These are phyloP conservation scores for Cheirogaleus medius DNA, from an alignment of 2,113 vertebrate species.

Conservation along the genomic window DNA sequence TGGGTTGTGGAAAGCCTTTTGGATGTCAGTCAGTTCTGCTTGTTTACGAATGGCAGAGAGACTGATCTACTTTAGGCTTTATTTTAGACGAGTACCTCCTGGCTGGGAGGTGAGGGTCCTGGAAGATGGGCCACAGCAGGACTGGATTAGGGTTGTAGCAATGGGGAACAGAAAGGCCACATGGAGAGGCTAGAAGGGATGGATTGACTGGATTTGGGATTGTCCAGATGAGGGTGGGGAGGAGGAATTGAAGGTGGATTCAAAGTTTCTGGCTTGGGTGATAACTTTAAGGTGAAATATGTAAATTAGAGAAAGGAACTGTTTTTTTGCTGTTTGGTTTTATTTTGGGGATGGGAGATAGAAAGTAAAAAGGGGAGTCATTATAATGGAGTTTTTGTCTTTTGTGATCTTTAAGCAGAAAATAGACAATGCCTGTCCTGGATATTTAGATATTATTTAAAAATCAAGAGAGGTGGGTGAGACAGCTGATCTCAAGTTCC, in stretches of 20 bases:
- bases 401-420: constrained; percentile 6
- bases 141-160: background rate
- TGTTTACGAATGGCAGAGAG: background rate
- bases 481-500: background rate
- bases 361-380: background rate
- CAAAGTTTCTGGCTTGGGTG: background rate
- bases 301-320: background rate
- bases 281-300: background rate
- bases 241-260: background rate
- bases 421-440: background rate
- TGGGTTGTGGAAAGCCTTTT: background rate
- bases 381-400: background rate
- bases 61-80: background rate
- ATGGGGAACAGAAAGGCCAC: background rate
- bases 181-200: background rate
- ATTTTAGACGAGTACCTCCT: background rate
- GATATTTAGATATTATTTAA: background rate
- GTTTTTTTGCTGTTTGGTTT: background rate
- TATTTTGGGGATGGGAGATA: background rate
- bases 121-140: background rate
- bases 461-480: background rate
- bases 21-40: background rate
- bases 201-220: background rate
- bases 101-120: background rate
- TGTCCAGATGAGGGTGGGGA: background rate